These are phyloP conservation scores for Xestia ashworthii DNA, from an alignment of 2,888 invertebrate species.

Conservation along the genomic window DNA sequence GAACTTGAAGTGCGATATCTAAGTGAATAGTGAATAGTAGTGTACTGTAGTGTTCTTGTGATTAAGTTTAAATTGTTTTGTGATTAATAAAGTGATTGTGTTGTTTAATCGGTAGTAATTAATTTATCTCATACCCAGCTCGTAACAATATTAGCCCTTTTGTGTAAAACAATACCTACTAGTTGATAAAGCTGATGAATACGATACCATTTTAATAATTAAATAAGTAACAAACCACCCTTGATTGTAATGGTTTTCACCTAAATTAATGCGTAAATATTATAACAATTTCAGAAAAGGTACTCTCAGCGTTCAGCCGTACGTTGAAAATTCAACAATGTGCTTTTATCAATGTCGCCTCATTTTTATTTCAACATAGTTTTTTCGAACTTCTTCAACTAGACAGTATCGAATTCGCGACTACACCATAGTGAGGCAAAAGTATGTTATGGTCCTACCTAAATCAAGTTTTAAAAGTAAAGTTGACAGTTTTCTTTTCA, in stretches of 20 bases:
- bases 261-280: not conserved
- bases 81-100: too few relatives aligned
- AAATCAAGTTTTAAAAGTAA: not conserved
- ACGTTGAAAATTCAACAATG: not conserved
- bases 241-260: not conserved
- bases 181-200: slow-evolving; percentile 19
- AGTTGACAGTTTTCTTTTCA: not conserved
- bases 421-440: not conserved
- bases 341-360: not conserved
- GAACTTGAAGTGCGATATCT: too few relatives aligned
- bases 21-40: too few relatives aligned
- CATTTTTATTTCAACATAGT: too few relatives aligned
- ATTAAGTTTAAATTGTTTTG: too few relatives aligned
- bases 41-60: too few relatives aligned
- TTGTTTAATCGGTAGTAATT: too few relatives aligned
- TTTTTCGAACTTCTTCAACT: not conserved
- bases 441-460: not conserved
- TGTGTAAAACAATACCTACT: slow-evolving; percentile 32
- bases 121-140: too few relatives aligned
- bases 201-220: not conserved
- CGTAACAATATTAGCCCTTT: slow-evolving; percentile 39
- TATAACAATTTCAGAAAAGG: not conserved
- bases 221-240: not conserved
- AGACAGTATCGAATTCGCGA: not conserved
- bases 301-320: not conserved